Base-by-base conservation (phyloP, 2,888 invertebrate genomes). In the Yponomeuta sedellus region DNA sequence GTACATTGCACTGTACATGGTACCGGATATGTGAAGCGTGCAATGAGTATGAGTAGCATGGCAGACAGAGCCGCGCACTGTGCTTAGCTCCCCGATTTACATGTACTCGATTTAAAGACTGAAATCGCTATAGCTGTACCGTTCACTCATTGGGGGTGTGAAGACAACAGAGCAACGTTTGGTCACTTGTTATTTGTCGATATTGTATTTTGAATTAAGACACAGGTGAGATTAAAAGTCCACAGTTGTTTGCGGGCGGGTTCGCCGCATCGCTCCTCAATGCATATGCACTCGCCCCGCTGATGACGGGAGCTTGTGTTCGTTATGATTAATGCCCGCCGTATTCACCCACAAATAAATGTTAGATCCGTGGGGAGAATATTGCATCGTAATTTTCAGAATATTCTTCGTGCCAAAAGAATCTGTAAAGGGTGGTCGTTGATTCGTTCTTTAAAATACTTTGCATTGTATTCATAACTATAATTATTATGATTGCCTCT, bases 211-310 rank as follows among this genome's bases (percentile, higher is more conserved):
- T 16, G 44, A 52, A 52, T 52, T 16, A 52, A 52, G 44, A 75
- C 77, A 77, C 81, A 82, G 81, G 84, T 82, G 76, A 84, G 83
- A 88, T 88, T 88, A 88, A 88, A 88, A 88, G 82, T 83, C 84
- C 80, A 77, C 85, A 85, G 81, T 85, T 82, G 85, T 86, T 85
- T 82, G 83, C 80, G 82, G 85, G 73, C 70, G 71, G 69, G 72
- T 74, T 64, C 68, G 66, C 71, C 73, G 72, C 71, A 69, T 72
- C 71, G 75, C 74, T 75, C 74, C 77, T 79, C 79, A 77, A 81
- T 82, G 79, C 83, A 81, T 79, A 80, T 81, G 77, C 82, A 78
- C 78, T 77, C 78, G 77, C 71, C 75, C 74, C 77, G 77, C 75
- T 74, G 75, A 73, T 74, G 75, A 73, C 78, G 74, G 72, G 71